Base-by-base conservation (phyloP, 2,888 invertebrate species). In the Drosophila maculinotata region DNA sequence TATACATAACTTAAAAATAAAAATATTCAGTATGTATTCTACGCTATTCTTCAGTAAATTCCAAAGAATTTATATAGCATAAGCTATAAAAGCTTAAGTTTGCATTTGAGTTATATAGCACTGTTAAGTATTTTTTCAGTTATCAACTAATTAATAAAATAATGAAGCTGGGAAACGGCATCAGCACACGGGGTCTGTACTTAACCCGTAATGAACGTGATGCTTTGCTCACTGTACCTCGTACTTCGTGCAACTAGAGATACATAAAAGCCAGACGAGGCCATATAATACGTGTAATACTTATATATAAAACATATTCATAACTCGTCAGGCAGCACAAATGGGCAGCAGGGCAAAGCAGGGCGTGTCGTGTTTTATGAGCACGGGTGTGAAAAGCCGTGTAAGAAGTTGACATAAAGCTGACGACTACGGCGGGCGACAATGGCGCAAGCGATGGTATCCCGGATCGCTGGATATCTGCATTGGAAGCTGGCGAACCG, bases 361-460 rank as follows among this genome's bases (percentile, higher is more conserved):
- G 72, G 57, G 69, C 76, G 74, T 80, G 82, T 68, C 81, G 67
- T 20, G 20, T 60, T 85, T 79, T 91, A 31, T 91, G 90, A 90
- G 84, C 82, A 88, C 81, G 89, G 91, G 91, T 91, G 91, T 91
- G 91, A 91, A 91, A 90, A 91, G 90, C 90, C 88, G 88, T 80
- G 85, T 89, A 90, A 90, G 91, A 89, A 87, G 88, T 81, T 88
- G 86, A 76, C 88, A 85, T 84, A 88, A 87, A 86, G 84, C 80
- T 49, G 76, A 56, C 62, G 71, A 69, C 73, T 23, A 38, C 38
- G 41, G 33, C 39, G 31, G 38, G 57, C 59, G 72, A 72, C 76
- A 71, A 69, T 56, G 58, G 42, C 42, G 45, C 54, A 53, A 44
- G 48, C 44, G 57, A 67, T 65, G 57, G 53, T 45, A 74, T 67